These are phyloP conservation scores for Drosophila tripunctata DNA, from an alignment of 2,888 invertebrate genomes.

Conservation along the genomic window DNA sequence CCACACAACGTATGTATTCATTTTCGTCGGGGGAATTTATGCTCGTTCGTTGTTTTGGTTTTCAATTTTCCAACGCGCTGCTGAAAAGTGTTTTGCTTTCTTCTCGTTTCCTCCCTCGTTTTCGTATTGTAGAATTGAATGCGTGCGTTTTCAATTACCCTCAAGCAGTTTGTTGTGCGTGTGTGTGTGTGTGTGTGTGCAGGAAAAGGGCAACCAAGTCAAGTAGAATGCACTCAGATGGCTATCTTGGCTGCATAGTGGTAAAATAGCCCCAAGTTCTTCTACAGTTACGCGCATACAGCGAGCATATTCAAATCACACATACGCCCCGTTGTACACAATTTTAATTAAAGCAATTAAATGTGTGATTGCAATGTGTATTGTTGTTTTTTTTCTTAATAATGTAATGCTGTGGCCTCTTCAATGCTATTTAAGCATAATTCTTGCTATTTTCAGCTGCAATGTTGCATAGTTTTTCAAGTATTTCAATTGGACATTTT, in stretches of 20 bases:
- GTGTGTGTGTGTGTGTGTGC: slow-evolving; percentile 25
- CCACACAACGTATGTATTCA: slow-evolving; percentile 49
- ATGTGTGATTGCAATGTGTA: not conserved
- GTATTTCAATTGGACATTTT: not conserved
- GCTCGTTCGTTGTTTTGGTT: slow-evolving; percentile 52
- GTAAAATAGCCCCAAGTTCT: slow-evolving; percentile 40
- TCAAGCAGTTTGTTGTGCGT: slow-evolving; percentile 33
- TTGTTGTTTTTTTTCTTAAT: too few relatives aligned
- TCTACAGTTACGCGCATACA: slow-evolving; percentile 35
- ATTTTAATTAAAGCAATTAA: slow-evolving; percentile 11
- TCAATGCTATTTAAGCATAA: too few relatives aligned
- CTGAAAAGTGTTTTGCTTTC: slow-evolving; percentile 43
- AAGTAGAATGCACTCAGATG: slow-evolving; percentile 31
- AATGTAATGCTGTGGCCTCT: not conserved
- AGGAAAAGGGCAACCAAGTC: slow-evolving; percentile 53
- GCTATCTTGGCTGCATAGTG: slow-evolving; percentile 29
- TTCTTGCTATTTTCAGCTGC: too few relatives aligned
- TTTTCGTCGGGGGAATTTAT: slow-evolving; percentile 68
- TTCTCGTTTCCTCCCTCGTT: not conserved
- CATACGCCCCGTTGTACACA: slow-evolving; percentile 10
- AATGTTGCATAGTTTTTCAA: not conserved
- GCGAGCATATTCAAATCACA: slow-evolving; percentile 2
- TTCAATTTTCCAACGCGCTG: slow-evolving; percentile 58
- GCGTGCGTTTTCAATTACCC: slow-evolving; percentile 73
- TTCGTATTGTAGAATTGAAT: slow-evolving; percentile 38